Evolutionary conservation across 1,140 invertebrate genomes (phyloP).

Genomic region (Monochamus saltuarius): DNA sequence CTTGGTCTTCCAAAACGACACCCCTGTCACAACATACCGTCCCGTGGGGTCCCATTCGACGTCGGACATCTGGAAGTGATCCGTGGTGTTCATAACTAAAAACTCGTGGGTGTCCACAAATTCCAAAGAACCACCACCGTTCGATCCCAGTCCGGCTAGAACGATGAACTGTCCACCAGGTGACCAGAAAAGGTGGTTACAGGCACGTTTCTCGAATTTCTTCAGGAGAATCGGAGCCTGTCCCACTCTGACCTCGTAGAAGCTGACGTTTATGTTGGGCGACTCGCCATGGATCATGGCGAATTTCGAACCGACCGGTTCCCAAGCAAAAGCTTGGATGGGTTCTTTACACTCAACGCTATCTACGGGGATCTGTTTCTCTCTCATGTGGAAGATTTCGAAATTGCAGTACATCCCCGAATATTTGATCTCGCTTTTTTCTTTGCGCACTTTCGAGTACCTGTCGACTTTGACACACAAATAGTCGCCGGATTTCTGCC

Average conservation of each 20-base stretch:
- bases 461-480: conserved; percentile 98
- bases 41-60: conserved; percentile 99
- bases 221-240: conserved; percentile 85
- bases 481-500: conserved; percentile 98
- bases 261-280: conserved; percentile 86
- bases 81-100: conserved; percentile 88
- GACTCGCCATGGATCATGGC: conserved; percentile 94
- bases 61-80: conserved; percentile 90
- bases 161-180: conserved; percentile 95
- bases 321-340: conserved; percentile 97
- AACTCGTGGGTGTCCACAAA: conserved; percentile 96
- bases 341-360: conserved; percentile 92
- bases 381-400: conserved; percentile 97
- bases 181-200: conserved; percentile 96
- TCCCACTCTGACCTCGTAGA: conserved; percentile 81
- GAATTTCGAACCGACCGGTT: conserved; percentile 94
- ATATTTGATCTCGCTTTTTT: conserved; percentile 89
- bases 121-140: conserved; percentile 87
- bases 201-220: conserved; percentile 87
- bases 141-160: conserved; percentile 76
- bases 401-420: conserved; percentile 98
- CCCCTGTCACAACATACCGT: conserved; percentile 92
- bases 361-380: conserved; percentile 98
- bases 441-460: conserved; percentile 92
- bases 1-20: conserved; percentile 94